Evolutionary conservation across 2,797 vertebrate species (phyloP).

Genomic region (Sebastes baramenuke): DNA sequence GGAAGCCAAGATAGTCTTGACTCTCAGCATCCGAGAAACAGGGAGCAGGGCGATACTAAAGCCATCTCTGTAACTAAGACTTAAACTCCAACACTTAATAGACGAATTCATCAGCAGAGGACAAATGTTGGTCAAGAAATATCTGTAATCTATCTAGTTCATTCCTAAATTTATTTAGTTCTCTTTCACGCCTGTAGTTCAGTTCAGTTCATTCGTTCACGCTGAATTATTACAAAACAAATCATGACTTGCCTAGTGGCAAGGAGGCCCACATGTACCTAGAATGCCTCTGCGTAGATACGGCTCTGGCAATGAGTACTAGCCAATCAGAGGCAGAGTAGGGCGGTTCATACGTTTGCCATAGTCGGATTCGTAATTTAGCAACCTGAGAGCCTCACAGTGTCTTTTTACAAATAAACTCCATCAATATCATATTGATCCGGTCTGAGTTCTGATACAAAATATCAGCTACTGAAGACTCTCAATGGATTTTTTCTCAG

Average conservation of each 20-base stretch:
- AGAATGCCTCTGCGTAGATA: background rate
- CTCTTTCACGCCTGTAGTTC: too few species aligned
- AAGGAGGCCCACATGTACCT: background rate
- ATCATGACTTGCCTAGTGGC: too few species aligned
- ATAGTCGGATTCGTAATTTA: background rate
- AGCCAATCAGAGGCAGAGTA: background rate
- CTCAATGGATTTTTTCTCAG: slow-evolving; percentile 12
- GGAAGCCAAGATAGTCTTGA: background rate
- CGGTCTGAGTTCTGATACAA: background rate
- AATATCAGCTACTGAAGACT: background rate
- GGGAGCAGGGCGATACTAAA: background rate
- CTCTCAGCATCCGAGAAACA: background rate
- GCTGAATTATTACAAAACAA: too few species aligned
- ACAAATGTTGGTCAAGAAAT: background rate
- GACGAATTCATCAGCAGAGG: background rate
- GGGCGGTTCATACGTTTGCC: background rate
- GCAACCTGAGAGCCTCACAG: background rate
- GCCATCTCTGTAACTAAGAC: background rate
- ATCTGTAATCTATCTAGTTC: background rate
- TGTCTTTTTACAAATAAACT: background rate
- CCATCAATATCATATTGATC: background rate
- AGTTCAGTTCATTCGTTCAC: too few species aligned
- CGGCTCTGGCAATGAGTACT: background rate
- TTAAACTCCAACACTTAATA: background rate
- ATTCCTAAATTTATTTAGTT: background rate